Evolutionary conservation across 2,888 invertebrate genomes (phyloP).

Genomic region (Nephrotoma flavescens): DNA sequence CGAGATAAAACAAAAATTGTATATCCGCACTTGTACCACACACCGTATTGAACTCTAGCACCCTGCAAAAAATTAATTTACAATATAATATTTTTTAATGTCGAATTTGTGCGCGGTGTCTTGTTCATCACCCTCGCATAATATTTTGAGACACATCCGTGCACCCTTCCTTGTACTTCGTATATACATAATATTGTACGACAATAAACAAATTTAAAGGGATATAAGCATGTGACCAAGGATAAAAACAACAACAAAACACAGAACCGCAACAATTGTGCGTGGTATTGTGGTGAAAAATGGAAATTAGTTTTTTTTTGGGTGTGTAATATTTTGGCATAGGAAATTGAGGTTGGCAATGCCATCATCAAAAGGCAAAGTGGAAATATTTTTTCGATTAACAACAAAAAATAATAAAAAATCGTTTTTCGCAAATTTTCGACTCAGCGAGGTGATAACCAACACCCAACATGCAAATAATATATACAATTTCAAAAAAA

Average conservation of each 20-base stretch:
- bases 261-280: background rate
- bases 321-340: background rate
- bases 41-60: background rate
- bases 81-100: background rate
- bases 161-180: background rate
- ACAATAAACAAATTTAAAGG: background rate
- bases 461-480: background rate
- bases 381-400: background rate
- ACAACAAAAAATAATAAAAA: background rate
- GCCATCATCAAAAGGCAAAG: background rate
- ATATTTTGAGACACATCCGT: background rate
- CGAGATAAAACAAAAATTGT: background rate
- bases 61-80: background rate
- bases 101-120: background rate
- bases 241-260: background rate
- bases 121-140: background rate
- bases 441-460: background rate
- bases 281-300: background rate
- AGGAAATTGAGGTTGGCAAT: background rate
- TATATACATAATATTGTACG: background rate
- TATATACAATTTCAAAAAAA: background rate
- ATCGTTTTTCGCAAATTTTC: background rate
- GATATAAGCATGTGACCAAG: constrained; percentile 1
- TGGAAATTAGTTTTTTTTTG: background rate
- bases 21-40: background rate